phyloP scores from a whole-genome alignment of 2,113 vertebrate species.

The Ciconia maguari region DNA sequence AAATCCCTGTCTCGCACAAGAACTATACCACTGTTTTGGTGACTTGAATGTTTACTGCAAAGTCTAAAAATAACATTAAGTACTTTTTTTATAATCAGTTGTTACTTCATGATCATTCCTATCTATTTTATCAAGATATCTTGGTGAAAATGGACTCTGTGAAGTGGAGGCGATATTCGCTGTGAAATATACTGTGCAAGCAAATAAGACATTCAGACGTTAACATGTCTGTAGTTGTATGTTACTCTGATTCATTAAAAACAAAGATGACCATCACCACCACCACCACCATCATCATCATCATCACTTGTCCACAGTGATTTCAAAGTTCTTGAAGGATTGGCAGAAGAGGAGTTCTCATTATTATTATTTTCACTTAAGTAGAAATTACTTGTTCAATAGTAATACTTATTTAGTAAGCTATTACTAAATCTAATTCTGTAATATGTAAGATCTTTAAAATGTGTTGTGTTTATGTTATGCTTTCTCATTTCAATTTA shows the following conservation, averaged over 20 bases:
- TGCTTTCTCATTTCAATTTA: background rate
- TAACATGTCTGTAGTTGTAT: background rate
- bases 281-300: no score
- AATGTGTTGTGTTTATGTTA: background rate
- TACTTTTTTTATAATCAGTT: background rate
- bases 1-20: background rate
- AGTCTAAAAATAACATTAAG: constrained; percentile 12
- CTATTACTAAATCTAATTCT: background rate
- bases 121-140: background rate
- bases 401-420: background rate
- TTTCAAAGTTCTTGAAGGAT: background rate
- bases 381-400: background rate
- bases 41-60: background rate
- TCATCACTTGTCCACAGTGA: background rate
- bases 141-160: background rate
- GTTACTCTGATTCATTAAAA: background rate
- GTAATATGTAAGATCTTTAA: background rate
- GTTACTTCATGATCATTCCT: background rate
- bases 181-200: background rate
- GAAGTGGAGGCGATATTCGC: background rate
- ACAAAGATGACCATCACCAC: background rate
- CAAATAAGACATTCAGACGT: background rate
- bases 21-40: background rate
- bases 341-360: background rate
- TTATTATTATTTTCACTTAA: background rate